Evolutionary conservation across 2,113 vertebrate species (phyloP).

Genomic region (Prionailurus viverrinus): DNA sequence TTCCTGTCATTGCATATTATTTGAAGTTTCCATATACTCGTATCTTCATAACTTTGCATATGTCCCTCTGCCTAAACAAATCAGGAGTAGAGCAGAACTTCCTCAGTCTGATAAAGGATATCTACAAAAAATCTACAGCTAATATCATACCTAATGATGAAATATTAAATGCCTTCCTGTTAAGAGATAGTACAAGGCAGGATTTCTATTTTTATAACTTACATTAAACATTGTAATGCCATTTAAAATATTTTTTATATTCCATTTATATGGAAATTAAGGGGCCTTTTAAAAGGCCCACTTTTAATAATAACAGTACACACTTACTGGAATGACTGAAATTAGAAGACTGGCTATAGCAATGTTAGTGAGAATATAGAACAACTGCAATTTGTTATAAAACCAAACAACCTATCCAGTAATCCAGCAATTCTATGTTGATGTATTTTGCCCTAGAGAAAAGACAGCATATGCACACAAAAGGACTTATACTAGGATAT

Average conservation of each 20-base stretch:
- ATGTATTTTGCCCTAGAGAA: background rate
- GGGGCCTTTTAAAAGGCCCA: background rate
- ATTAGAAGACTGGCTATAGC: background rate
- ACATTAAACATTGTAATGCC: background rate
- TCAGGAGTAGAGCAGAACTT: background rate
- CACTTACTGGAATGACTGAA: background rate
- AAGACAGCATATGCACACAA: background rate
- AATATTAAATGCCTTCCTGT: background rate
- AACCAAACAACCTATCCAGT: background rate
- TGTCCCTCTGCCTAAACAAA: conserved; percentile 21
- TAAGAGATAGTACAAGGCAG: background rate
- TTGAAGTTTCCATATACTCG: background rate
- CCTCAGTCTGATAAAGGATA: background rate
- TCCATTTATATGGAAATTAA: background rate
- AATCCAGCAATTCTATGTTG: background rate
- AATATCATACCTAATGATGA: background rate
- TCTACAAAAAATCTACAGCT: background rate
- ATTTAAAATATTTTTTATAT: background rate
- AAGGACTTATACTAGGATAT: background rate
- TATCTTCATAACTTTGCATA: background rate
- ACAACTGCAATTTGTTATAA: background rate
- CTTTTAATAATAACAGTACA: background rate
- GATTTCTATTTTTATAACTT: conserved; percentile 29
- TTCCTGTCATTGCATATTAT: background rate
- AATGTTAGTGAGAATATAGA: background rate